Conservation (phyloP, 2,113 vertebrate genomes). For the Nothobranchius kuhntae region DNA sequence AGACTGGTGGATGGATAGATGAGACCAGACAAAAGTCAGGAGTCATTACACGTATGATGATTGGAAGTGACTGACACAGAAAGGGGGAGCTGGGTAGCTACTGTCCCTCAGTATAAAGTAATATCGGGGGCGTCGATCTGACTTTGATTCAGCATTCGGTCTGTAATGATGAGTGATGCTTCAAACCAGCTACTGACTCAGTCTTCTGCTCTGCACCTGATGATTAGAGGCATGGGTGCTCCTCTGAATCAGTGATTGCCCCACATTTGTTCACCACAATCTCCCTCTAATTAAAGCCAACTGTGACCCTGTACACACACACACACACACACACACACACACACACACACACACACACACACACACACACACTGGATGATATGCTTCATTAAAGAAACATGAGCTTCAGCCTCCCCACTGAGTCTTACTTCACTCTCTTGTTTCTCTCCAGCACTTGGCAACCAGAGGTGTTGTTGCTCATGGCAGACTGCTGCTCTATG, state of each 20-base stretch:
- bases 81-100: not conserved
- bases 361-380: not conserved
- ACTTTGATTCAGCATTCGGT: no score
- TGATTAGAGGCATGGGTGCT: constrained; percentile 38
- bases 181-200: constrained; percentile 42
- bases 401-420: constrained; percentile 16
- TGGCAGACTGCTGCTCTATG: not conserved
- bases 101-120: constrained; percentile 17
- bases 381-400: constrained; percentile 59
- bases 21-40: constrained; percentile 30
- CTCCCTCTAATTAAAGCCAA: constrained; percentile 50
- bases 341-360: not conserved
- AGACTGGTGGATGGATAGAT: constrained; percentile 7
- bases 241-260: constrained; percentile 45
- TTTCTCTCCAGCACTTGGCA: constrained; percentile 20
- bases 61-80: constrained; percentile 37
- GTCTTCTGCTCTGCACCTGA: constrained; percentile 36
- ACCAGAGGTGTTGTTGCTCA: constrained; percentile 28
- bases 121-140: constrained; percentile 14
- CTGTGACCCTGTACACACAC: constrained; percentile 21
- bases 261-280: constrained; percentile 56
- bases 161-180: constrained; percentile 32
- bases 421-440: constrained; percentile 8
- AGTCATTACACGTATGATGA: constrained; percentile 38
- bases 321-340: not conserved